Evolutionary conservation across 2,888 invertebrate species (phyloP).

Genomic region (Campopleginae sp.): DNA sequence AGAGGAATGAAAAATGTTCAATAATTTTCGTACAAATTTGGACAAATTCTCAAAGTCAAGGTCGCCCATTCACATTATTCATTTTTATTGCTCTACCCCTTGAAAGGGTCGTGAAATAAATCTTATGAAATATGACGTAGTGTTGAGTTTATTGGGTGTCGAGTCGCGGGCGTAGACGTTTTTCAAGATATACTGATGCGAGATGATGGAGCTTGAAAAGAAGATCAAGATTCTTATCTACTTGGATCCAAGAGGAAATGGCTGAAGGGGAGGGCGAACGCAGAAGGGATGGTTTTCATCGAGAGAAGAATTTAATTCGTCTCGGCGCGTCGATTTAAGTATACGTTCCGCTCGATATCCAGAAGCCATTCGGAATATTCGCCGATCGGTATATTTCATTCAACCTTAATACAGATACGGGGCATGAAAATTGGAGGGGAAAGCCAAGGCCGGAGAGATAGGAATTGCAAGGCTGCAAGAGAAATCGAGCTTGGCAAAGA

Average conservation of each 20-base stretch:
- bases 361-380: constrained; percentile 41
- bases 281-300: constrained; percentile 22
- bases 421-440: constrained; percentile 10
- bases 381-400: constrained; percentile 49
- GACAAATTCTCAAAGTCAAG: neutral
- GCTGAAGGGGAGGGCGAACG: neutral
- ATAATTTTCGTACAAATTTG: constrained; percentile 1
- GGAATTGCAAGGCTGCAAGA: constrained; percentile 22
- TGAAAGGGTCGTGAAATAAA: constrained; percentile 28
- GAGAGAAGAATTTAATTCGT: constrained; percentile 55
- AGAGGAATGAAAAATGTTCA: neutral
- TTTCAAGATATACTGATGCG: constrained; percentile 32
- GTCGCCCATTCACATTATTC: constrained; percentile 21
- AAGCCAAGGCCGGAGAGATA: constrained; percentile 10
- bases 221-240: constrained; percentile 43
- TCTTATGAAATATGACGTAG: constrained; percentile 35
- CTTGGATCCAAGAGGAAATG: neutral
- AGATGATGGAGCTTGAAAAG: constrained; percentile 40
- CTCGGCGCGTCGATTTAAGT: constrained; percentile 52
- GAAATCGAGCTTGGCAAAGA: constrained; percentile 56
- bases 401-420: constrained; percentile 53
- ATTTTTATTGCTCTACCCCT: constrained; percentile 20
- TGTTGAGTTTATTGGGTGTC: constrained; percentile 27
- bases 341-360: constrained; percentile 39
- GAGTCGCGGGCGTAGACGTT: constrained; percentile 8